These are phyloP conservation scores for Oncorhynchus kisutch DNA, from an alignment of 2,113 vertebrate genomes.

Conservation along the genomic window DNA sequence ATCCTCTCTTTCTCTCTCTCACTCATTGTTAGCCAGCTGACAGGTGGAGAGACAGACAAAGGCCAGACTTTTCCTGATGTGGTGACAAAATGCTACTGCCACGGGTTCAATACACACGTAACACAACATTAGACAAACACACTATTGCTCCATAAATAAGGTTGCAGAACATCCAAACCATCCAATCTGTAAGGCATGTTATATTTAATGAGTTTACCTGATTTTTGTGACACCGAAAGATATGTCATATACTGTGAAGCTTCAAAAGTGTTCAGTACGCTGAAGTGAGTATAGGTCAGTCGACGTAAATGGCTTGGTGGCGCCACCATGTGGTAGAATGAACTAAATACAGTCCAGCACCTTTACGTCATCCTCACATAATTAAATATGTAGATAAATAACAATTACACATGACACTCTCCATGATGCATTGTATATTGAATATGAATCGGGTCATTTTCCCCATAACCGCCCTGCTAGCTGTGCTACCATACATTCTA, in stretches of 20 bases:
- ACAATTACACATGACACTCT: too few relatives aligned
- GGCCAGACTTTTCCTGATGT: slow-evolving; percentile 35
- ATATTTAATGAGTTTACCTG: too few relatives aligned
- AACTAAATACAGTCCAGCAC: neutral
- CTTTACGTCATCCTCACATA: neutral
- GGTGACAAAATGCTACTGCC: slow-evolving; percentile 3
- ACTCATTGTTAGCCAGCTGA: slow-evolving; percentile 33
- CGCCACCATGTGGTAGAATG: slow-evolving; percentile 44
- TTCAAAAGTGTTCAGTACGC: neutral
- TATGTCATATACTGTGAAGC: too few relatives aligned
- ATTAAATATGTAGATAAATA: neutral
- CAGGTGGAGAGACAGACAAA: neutral
- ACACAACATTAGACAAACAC: too few relatives aligned
- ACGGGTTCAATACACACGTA: neutral
- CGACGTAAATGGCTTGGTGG: slow-evolving; percentile 1
- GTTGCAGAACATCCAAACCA: too few relatives aligned
- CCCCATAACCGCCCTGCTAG: too few relatives aligned
- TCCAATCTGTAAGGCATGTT: too few relatives aligned
- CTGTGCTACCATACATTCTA: too few relatives aligned
- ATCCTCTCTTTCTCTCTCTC: slow-evolving; percentile 26
- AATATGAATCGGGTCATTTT: too few relatives aligned
- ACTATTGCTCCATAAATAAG: too few relatives aligned
- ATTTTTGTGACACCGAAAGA: too few relatives aligned
- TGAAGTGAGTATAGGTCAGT: neutral
- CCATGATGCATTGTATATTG: too few relatives aligned